Evolutionary conservation across 2,113 vertebrate genomes (phyloP).

Genomic region (Picathartes gymnocephalus): DNA sequence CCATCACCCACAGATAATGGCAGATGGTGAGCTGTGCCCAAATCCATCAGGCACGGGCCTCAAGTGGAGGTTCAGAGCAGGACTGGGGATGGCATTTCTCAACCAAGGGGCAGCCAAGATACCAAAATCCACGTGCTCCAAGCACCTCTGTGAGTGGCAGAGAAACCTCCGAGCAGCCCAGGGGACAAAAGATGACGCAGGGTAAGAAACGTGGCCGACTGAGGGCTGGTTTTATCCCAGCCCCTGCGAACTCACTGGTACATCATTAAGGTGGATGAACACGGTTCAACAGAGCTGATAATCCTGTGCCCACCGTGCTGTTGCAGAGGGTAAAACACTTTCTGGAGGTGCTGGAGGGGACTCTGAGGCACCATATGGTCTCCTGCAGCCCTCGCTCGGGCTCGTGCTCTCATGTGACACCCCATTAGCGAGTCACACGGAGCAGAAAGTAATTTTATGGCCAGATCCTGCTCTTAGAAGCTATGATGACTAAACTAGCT

Average conservation of each 20-base stretch:
- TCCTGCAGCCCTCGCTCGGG: not conserved
- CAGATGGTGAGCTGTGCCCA: constrained; percentile 6
- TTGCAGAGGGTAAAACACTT: constrained; percentile 22
- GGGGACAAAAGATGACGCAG: not conserved
- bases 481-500: constrained; percentile 71
- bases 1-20: constrained; percentile 36
- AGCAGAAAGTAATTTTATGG: constrained; percentile 70
- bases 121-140: not conserved
- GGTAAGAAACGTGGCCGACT: not conserved
- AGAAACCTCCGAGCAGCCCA: not conserved
- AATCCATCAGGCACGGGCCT: constrained; percentile 9
- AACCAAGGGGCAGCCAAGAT: not conserved
- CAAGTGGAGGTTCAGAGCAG: not conserved
- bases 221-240: not conserved
- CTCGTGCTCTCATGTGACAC: constrained; percentile 64
- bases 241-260: not conserved
- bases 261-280: not conserved
- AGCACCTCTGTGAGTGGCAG: not conserved
- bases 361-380: constrained; percentile 57
- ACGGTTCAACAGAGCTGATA: not conserved
- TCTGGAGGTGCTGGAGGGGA: constrained; percentile 41
- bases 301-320: not conserved
- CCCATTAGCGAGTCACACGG: constrained; percentile 59
- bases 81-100: not conserved
- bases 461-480: constrained; percentile 59